A percentile compares a stretch with the other conserved stretches of the same genome.
phyloP scores from a whole-genome alignment of 2,113 vertebrate species.

The Pseudois nayaur region DNA sequence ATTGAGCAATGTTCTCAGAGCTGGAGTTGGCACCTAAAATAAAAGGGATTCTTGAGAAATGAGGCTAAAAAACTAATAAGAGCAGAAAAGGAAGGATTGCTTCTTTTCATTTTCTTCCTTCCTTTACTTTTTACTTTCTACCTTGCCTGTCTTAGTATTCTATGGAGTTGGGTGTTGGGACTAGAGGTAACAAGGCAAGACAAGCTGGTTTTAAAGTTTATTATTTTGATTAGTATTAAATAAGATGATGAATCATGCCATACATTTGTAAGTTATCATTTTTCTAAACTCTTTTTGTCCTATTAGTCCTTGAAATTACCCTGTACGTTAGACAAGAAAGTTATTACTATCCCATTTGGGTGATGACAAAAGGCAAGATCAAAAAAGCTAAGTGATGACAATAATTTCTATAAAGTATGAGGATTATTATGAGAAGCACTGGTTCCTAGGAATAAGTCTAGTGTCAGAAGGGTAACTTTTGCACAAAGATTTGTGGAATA shows the following conservation, averaged over 20 bases:
- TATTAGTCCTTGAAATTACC: slow-evolving; percentile 27
- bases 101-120: neutral
- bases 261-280: slow-evolving; percentile 35
- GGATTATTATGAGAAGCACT: slow-evolving; percentile 4
- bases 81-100: neutral
- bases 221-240: slow-evolving; percentile 41
- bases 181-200: slow-evolving; percentile 14
- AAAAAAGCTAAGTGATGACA: slow-evolving; percentile 47
- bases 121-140: neutral
- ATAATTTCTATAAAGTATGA: slow-evolving; percentile 12
- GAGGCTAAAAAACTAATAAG: neutral
- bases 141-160: neutral
- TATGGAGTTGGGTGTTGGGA: neutral
- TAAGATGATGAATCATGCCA: slow-evolving; percentile 23
- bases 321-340: slow-evolving; percentile 28
- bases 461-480: neutral
- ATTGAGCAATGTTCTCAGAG: neutral
- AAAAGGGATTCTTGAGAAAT: neutral
- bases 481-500: neutral
- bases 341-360: slow-evolving; percentile 41
- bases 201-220: slow-evolving; percentile 38
- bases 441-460: neutral
- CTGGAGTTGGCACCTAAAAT: neutral
- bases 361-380: slow-evolving; percentile 30
- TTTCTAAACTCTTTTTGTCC: slow-evolving; percentile 48